Evolutionary conservation across 2,797 vertebrate species (phyloP), one percentile per base, ranked within the genome.

Genomic region (Lutjanus campechanus): DNA sequence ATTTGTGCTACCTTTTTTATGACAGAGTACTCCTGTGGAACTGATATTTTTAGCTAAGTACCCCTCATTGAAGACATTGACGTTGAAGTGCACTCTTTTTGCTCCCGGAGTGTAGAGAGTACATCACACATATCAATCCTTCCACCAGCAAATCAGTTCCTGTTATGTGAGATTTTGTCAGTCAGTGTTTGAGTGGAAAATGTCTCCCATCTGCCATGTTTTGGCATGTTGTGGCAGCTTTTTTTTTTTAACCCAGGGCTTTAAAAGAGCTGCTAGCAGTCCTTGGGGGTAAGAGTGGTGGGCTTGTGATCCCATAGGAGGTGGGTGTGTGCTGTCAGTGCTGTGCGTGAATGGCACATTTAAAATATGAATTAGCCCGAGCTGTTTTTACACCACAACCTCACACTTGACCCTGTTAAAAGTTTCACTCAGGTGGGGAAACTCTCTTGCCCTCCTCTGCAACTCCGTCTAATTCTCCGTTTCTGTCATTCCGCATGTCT

Each of bases 371-470:
- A 89, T 90, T 63, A 76, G 60, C 68, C 72, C 7, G n/a, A 51
- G 77, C 83, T 76, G 71, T 77, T 85, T 90, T 79, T 59, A 53
- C 87, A 66, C 51, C 19, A 63, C 25, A 68, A 72, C 75, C 67
- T 67, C 67, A 47, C 61, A 78, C 66, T 91, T 92, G 91, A 92
- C 90, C 89, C 85, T 69, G 87, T 79, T 92, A 79, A 89, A 90
- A 81, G 83, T 91, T 87, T 79, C 40, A 70, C 78, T 68, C 75
- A 79, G 85, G 75, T 78, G 79, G 74, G 63, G 69, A 70, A 82
- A 75, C 62, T 77, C 62, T 63, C 41, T 59, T 17, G 61, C 69
- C 67, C 50, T 62, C 22, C 56, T n/a, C 53, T 4, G 29, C 53
- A 8, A 43, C 53, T 40, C 72, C 15, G 59, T 47, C 70, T 69